phyloP scores from a whole-genome alignment of 2,113 vertebrate genomes.

The Laticauda laticaudata region DNA sequence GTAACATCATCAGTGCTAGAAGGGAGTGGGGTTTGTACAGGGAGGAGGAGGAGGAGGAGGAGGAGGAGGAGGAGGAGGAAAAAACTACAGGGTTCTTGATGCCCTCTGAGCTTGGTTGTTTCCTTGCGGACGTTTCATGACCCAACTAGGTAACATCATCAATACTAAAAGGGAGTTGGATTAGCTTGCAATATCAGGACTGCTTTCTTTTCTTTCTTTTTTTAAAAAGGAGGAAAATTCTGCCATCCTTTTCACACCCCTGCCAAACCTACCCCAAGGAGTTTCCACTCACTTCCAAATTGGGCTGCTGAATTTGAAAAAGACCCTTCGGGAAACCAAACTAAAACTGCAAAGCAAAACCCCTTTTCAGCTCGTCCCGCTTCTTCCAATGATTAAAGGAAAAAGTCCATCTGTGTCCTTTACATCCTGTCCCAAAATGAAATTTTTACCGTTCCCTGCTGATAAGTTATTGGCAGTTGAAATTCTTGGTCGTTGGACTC shows the following conservation, averaged over 20 bases:
- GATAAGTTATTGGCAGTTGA: neutral
- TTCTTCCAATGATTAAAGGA: neutral
- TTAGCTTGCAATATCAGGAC: no score
- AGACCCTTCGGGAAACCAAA: neutral
- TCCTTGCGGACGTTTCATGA: no score
- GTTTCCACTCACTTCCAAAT: neutral
- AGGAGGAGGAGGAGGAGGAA: no score
- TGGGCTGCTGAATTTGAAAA: neutral
- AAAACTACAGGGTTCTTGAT: fast-evolving
- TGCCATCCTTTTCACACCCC: neutral
- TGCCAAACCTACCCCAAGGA: neutral
- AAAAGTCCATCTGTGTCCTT: neutral
- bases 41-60: no score
- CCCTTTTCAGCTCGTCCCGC: fast-evolving
- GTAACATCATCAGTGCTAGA: neutral
- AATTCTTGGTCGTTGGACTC: neutral
- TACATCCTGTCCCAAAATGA: neutral
- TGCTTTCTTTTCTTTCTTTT: neutral
- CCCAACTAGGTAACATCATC: no score
- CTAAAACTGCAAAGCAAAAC: neutral
- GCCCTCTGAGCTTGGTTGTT: no score
- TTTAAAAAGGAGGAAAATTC: neutral
- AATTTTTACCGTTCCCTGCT: neutral
- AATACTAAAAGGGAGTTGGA: no score
- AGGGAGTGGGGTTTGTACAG: neutral